Evolutionary conservation across 2,113 vertebrate genomes (phyloP).

Genomic region (Emydocephalus ijimae): DNA sequence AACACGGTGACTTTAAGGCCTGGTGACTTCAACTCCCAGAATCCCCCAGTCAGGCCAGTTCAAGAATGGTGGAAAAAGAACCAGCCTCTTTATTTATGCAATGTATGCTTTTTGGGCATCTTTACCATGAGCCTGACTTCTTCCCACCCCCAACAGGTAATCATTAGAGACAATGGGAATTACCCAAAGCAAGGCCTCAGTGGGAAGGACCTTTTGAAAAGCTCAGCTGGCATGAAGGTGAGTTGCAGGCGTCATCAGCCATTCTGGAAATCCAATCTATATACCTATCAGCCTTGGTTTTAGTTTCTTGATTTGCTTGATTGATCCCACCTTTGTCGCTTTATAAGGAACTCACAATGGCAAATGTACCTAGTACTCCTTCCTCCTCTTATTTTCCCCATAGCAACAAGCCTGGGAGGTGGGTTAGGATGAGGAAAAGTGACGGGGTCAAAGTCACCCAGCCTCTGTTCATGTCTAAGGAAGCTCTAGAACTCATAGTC

Average conservation of each 20-base stretch:
- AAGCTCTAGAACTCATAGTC: too few relatives aligned
- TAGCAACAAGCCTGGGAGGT: not conserved
- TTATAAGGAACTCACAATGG: not conserved
- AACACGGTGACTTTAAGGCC: too few relatives aligned
- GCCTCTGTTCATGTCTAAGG: too few relatives aligned
- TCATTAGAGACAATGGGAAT: not conserved
- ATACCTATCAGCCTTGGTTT: not conserved
- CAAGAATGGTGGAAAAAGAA: too few relatives aligned
- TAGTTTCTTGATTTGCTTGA: not conserved
- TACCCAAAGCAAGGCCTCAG: conserved; percentile 9
- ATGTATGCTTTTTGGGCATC: not conserved
- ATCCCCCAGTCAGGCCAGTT: not conserved
- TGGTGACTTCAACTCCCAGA: too few relatives aligned
- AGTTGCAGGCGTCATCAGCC: accelerated
- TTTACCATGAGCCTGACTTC: too few relatives aligned
- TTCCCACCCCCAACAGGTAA: not conserved
- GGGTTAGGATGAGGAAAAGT: not conserved
- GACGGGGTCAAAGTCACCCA: too few relatives aligned
- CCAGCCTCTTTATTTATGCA: not conserved
- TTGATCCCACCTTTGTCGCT: not conserved
- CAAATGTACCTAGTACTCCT: not conserved
- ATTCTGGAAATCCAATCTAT: not conserved
- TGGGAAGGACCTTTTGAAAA: conserved; percentile 1
- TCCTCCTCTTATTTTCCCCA: not conserved
- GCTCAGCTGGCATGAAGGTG: conserved; percentile 3